Base-by-base conservation (phyloP, 2,113 vertebrate genomes). In the Orycteropus afer region DNA sequence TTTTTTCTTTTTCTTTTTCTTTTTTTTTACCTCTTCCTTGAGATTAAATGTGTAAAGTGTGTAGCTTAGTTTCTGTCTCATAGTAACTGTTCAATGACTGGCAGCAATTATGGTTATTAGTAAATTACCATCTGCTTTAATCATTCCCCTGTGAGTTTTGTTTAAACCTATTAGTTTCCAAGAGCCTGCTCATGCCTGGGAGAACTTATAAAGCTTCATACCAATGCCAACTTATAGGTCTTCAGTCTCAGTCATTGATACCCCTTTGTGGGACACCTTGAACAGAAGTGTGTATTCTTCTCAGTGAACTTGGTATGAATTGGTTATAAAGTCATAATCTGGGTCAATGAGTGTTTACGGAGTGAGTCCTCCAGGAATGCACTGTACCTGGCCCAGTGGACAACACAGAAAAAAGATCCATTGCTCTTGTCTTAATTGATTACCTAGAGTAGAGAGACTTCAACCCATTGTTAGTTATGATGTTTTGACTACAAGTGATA, bases 51-150 rank as follows among this genome's bases (percentile, higher is more conserved):
- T 73, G 49, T 57, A 2, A 23, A 34, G 15, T 22, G 61, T 57
- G 51, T 20, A 25, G 32, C 40, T 40, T 23, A 49, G 67, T 47
- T 86, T 63, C 76, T 45, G 49, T 67, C 67, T 84, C 37, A 8
- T 32, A 42, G 69, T 79, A 78, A 69, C 86, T 89, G 76, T 78
- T 67, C 47, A 34, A 2, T 61, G 91, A 90, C 94, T 90, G 96
- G 91, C 93, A 87, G 90, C 80, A 91, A 12, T 63, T 25, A 18
- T 1, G 25, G 81, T 67, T 94, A 87, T 89, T 89, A 93, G 87
- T 51, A 71, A 91, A 84, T 80, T 49, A 51, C 94, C 96, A 95
- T 90, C 96, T 95, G 95, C 92, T 87, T 84, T 45, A 37, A 57
- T 87, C 22, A 34, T 73, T 61, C 92, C 79, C 63, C 69, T 47